Conservation (phyloP, 2,113 vertebrate species). For the Sclerurus mexicanus region DNA sequence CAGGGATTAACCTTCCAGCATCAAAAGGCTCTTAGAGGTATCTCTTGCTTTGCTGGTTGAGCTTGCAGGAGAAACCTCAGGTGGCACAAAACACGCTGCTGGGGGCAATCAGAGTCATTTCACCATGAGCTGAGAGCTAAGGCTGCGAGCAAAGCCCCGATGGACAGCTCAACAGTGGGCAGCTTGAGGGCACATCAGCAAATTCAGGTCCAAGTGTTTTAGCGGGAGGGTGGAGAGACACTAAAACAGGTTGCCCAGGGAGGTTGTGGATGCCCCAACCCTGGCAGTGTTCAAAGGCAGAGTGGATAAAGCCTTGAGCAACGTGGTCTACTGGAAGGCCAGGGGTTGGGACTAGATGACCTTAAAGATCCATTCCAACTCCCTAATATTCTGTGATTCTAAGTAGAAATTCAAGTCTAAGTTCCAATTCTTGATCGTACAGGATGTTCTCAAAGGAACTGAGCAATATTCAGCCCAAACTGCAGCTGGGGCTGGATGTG, state of each 20-base stretch:
- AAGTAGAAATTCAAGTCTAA: background rate
- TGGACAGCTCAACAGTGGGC: rapidly evolving
- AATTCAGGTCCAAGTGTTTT: background rate
- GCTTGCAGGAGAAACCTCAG: background rate
- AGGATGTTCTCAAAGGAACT: background rate
- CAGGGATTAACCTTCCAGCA: background rate
- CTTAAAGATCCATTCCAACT: background rate
- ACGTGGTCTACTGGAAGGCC: background rate
- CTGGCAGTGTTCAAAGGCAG: background rate
- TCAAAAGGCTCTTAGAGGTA: background rate
- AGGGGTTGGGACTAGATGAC: background rate
- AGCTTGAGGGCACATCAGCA: rapidly evolving
- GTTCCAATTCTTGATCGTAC: rapidly evolving
- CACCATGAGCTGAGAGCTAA: rapidly evolving
- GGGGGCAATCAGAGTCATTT: rapidly evolving
- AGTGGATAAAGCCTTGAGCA: background rate
- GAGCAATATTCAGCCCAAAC: background rate
- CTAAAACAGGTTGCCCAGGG: background rate
- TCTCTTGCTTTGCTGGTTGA: background rate
- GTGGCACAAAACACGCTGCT: rapidly evolving
- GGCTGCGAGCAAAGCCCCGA: background rate
- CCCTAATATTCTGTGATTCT: background rate
- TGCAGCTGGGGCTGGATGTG: background rate
- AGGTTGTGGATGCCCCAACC: background rate
- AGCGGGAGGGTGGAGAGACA: background rate